Evolutionary conservation across 2,888 invertebrate species (phyloP).

Genomic region (Scrobipalpa atriplicella): DNA sequence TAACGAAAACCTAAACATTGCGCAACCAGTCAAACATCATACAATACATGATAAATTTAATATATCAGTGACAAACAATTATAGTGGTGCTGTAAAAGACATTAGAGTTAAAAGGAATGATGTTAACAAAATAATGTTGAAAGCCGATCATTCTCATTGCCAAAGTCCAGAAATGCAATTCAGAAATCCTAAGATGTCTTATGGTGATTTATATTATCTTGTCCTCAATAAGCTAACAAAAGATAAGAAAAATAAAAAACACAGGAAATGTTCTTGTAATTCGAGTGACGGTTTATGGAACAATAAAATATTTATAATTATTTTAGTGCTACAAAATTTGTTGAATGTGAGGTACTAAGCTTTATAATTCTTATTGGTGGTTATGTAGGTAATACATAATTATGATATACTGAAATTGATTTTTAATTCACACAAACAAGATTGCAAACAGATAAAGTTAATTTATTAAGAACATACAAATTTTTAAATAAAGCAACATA

Average conservation of each 20-base stretch:
- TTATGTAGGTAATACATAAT: no score
- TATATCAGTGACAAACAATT: not conserved
- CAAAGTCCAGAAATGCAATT: slow-evolving; percentile 23
- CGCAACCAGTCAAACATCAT: not conserved
- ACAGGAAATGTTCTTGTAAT: slow-evolving; percentile 30
- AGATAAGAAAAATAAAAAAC: slow-evolving; percentile 34
- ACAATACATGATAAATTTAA: not conserved
- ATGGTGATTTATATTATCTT: slow-evolving; percentile 51
- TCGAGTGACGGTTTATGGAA: not conserved
- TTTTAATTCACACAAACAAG: no score
- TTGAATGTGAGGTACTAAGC: no score
- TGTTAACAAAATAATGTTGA: not conserved
- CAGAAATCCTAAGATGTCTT: slow-evolving; percentile 38
- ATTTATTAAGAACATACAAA: slow-evolving; percentile 2
- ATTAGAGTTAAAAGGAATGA: not conserved
- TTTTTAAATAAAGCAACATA: slow-evolving; percentile 2
- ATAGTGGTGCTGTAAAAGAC: not conserved
- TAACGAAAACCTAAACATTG: slow-evolving; percentile 31
- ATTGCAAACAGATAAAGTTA: not conserved
- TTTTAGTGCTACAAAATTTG: not conserved
- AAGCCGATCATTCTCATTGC: slow-evolving; percentile 6
- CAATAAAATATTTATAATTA: not conserved
- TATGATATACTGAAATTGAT: not conserved
- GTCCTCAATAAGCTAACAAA: slow-evolving; percentile 47
- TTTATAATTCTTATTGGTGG: not conserved